Evolutionary conservation across 2,888 invertebrate genomes (phyloP).

Genomic region (Drosophila histrio): DNA sequence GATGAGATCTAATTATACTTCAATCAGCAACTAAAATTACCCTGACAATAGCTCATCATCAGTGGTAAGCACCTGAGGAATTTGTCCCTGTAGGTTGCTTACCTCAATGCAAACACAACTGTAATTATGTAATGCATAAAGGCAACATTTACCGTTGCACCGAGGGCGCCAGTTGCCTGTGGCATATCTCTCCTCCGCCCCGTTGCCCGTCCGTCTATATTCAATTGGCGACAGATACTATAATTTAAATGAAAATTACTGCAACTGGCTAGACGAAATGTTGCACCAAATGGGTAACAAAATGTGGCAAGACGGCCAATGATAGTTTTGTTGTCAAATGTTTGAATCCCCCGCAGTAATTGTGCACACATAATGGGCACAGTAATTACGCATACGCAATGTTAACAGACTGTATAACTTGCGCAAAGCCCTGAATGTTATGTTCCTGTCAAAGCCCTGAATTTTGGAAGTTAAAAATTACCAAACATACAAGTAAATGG

Average conservation of each 20-base stretch:
- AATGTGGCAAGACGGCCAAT: conserved; percentile 34
- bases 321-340: conserved; percentile 21
- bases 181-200: conserved; percentile 4
- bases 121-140: conserved; percentile 76
- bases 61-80: conserved; percentile 16
- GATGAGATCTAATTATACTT: conserved; percentile 26
- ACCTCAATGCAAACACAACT: conserved; percentile 69
- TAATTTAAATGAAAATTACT: conserved; percentile 71
- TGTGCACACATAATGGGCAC: conserved; percentile 4
- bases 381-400: conserved; percentile 65
- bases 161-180: neutral
- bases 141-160: conserved; percentile 65
- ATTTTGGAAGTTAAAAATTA: conserved; percentile 29
- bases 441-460: conserved; percentile 37
- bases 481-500: conserved; percentile 24
- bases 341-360: neutral
- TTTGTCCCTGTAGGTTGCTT: conserved; percentile 35
- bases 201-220: conserved; percentile 12
- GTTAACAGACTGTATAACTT: conserved; percentile 56
- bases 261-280: conserved; percentile 35
- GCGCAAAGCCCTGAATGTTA: too few relatives aligned
- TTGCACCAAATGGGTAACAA: neutral
- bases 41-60: conserved; percentile 69
- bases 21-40: neutral
- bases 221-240: conserved; percentile 59